These are phyloP conservation scores for Semotilus atromaculatus DNA, from an alignment of 2,797 vertebrate species.

Conservation along the genomic window DNA sequence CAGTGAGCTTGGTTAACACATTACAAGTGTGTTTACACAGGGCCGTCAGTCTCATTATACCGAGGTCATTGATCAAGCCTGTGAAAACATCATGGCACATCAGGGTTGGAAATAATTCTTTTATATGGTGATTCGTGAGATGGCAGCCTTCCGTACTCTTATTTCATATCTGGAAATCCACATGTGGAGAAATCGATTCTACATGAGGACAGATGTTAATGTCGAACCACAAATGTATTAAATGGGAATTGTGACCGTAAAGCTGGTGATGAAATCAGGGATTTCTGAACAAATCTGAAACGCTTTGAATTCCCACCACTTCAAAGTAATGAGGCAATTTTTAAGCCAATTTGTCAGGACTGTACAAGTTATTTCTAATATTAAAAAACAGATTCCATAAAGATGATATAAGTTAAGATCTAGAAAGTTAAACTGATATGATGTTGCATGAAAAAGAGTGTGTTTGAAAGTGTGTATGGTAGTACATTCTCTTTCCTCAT, in stretches of 20 bases:
- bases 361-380: background rate
- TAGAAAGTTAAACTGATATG: background rate
- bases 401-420: too few species aligned
- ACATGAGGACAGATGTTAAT: background rate
- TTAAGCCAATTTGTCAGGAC: background rate
- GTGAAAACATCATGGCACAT: constrained; percentile 17
- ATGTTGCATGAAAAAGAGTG: background rate
- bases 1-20: constrained; percentile 22
- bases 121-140: background rate
- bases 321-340: background rate
- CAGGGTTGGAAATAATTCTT: background rate
- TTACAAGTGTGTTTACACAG: constrained; percentile 14
- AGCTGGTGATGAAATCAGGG: constrained; percentile 23
- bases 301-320: background rate
- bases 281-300: background rate
- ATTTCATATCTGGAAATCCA: background rate
- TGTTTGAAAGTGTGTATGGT: background rate
- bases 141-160: background rate
- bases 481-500: too few species aligned
- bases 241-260: background rate
- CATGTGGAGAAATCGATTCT: constrained; percentile 5
- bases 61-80: constrained; percentile 16
- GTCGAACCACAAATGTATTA: background rate
- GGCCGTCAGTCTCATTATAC: constrained; percentile 17
- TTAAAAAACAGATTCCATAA: background rate